Conservation (phyloP, 2,888 invertebrate species). For the Alviniconcha strummeri region DNA sequence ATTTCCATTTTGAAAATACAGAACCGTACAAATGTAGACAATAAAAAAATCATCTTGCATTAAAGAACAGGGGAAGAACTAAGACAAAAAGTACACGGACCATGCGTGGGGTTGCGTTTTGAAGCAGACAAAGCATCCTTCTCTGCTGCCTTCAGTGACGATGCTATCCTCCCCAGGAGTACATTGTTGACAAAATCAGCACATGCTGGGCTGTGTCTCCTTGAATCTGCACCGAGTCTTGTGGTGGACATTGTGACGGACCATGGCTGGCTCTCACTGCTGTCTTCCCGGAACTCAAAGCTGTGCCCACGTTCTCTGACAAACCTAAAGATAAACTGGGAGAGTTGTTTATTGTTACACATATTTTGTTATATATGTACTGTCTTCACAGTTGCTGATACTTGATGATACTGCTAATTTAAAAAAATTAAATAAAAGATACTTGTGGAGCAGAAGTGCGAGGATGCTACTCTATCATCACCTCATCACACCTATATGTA, state of each 20-base stretch:
- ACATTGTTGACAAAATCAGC: conserved; percentile 16
- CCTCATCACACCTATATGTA: too few species aligned
- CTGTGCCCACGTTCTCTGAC: conserved; percentile 23
- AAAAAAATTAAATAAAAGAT: too few species aligned
- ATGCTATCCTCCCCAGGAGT: conserved; percentile 64
- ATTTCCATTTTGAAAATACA: not conserved
- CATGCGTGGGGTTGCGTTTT: conserved; percentile 74
- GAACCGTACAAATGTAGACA: too few species aligned
- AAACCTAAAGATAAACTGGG: conserved; percentile 33
- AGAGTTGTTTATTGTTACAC: not conserved
- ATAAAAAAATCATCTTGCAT: too few species aligned
- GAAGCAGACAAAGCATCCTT: conserved; percentile 73
- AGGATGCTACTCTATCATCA: too few species aligned
- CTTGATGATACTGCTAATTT: too few species aligned
- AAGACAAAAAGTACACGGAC: conserved; percentile 48
- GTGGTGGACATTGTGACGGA: not conserved
- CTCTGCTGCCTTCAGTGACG: conserved; percentile 69
- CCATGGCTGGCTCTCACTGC: not conserved
- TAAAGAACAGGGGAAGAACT: not conserved
- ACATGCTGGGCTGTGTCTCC: not conserved
- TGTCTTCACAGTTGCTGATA: too few species aligned
- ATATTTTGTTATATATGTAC: not conserved
- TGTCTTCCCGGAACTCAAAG: not conserved
- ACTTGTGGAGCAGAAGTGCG: too few species aligned
- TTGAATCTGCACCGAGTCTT: too few species aligned